Evolutionary conservation across 2,113 vertebrate species (phyloP).

Genomic region (Dolichotis patagonum): DNA sequence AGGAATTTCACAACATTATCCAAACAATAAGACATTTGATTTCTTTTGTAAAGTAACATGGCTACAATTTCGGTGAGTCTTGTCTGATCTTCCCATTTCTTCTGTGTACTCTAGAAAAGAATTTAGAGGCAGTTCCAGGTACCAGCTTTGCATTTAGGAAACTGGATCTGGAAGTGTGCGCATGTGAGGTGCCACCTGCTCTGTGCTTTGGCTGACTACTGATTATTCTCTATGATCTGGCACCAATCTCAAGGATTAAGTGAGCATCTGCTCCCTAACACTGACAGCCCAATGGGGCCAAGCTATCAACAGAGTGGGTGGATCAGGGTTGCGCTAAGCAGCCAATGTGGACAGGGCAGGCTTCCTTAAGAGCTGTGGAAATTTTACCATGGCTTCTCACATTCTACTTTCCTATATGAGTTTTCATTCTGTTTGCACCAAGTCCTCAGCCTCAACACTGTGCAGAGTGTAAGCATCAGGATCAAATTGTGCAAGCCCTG

Average conservation of each 20-base stretch:
- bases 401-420: background rate
- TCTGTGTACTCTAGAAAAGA: background rate
- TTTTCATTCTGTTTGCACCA: background rate
- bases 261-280: conserved; percentile 70
- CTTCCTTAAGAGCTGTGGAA: background rate
- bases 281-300: conserved; percentile 46
- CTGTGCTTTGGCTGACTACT: conserved; percentile 33
- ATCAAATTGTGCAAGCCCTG: background rate
- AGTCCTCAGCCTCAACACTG: background rate
- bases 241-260: conserved; percentile 73
- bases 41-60: conserved; percentile 28
- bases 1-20: conserved; percentile 20
- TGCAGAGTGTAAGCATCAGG: background rate
- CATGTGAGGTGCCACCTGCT: conserved; percentile 1
- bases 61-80: conserved; percentile 5
- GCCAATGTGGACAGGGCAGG: background rate
- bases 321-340: background rate
- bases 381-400: background rate
- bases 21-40: conserved; percentile 17
- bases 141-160: conserved; percentile 43
- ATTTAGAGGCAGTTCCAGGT: background rate
- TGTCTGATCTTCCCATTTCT: background rate
- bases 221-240: conserved; percentile 67
- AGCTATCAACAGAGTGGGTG: conserved; percentile 23
- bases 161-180: conserved; percentile 12